Evolutionary conservation across 2,113 vertebrate genomes (phyloP).

Genomic region (Tiliqua scincoides): DNA sequence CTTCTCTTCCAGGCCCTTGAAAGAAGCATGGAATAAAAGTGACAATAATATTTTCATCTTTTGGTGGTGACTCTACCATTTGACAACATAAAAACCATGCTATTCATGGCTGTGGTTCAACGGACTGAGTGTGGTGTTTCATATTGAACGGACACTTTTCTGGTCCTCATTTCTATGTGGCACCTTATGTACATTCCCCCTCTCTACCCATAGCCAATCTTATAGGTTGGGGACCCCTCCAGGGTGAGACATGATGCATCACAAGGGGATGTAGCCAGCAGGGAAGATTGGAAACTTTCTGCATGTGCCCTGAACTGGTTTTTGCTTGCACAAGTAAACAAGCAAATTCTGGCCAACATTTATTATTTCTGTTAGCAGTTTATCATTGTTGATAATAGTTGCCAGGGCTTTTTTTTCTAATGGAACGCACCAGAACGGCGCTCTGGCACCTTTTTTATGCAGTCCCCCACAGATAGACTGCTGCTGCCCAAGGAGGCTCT

Average conservation of each 20-base stretch:
- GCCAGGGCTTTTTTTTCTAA: no score
- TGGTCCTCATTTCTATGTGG: not conserved
- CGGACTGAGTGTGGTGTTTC: not conserved
- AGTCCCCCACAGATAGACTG: no score
- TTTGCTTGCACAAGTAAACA: not conserved
- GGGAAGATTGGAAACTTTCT: not conserved
- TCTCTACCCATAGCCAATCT: no score
- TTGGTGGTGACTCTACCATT: not conserved
- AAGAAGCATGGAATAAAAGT: no score
- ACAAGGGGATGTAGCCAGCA: not conserved
- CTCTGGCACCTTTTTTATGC: no score
- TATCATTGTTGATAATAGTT: not conserved
- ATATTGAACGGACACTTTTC: not conserved
- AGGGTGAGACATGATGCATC: not conserved
- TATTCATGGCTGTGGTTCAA: not conserved
- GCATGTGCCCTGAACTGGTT: not conserved
- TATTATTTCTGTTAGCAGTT: not conserved
- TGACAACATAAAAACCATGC: not conserved
- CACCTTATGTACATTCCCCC: not conserved
- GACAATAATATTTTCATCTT: not conserved
- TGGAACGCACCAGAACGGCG: no score
- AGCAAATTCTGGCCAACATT: not conserved
- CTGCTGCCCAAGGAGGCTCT: no score
- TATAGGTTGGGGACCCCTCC: not conserved
- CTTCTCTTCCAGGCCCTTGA: no score